Base-by-base conservation (phyloP, 2,113 vertebrate species). In the Merops nubicus region DNA sequence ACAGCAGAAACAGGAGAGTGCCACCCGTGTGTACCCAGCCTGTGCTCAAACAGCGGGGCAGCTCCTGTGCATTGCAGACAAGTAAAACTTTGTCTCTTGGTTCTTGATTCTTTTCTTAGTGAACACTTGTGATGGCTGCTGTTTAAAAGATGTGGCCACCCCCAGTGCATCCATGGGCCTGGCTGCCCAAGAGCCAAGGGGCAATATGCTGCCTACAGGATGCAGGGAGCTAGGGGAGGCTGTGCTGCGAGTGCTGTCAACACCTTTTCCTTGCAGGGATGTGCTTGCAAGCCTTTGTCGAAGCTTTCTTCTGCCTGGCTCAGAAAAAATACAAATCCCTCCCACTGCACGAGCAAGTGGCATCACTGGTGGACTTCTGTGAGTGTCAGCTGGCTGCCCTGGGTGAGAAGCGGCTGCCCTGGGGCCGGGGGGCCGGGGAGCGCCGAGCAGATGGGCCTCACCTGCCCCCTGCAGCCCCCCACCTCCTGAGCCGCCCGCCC, bases 211-310 rank as follows among this genome's bases (percentile, higher is more conserved):
- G 9, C 29, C 51, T 8, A 8, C 34, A 22, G 72, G 36, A 19
- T 0, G 50, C 25, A 10, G 50, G 68, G 72, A 38, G 43, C 48
- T 36, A 9, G 70, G 8, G 19, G 51, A 11, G 19, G 4, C 42
- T 13, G 5, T 25, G 13, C 48, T 47, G 1, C 14, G 20, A 2
- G 2, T 65, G 85, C 53, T 88, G 13, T 0, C 29, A 36, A 6
- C 20, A 36, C 69, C 88, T 80, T 82, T 40, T 59, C 43, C 85
- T 94, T 94, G 42, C 97, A 99, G 99, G 99, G 47, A 99, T 99
- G 99, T 98, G 98, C 38, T 97, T 99, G 53, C 99, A 99, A 68
- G 99, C 99, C 1, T 99, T 99, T 12, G 96, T 99, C 5, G 99
- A 99, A 85, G 99, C 99, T 60, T 99, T 99, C 96, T 99, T 99